Evolutionary conservation across 2,113 vertebrate genomes (phyloP), one percentile per base, ranked within the genome.

Genomic region (Astatoreochromis straeleni): DNA sequence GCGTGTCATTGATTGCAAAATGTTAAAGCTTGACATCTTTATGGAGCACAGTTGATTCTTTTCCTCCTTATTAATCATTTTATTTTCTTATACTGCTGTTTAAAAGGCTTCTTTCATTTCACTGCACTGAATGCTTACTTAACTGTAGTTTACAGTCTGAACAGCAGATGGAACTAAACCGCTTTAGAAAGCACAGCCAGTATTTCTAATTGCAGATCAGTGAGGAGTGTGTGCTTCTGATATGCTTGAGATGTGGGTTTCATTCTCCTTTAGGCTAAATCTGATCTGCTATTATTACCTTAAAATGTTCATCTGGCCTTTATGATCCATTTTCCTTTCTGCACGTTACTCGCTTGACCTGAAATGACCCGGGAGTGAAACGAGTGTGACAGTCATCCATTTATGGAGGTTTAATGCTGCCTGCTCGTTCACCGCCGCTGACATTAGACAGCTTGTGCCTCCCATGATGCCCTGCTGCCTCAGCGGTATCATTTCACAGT

Each of bases 131-230:
- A 47, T 26, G 9, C 9, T 47, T 29, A 5, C 70, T 19, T 29
- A 29, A 42, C 9, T 94, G 93, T 82, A 94, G 80, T 94, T 84
- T 31, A 24, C 26, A 57, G 9, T 51, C 2, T 86, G 49, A 87
- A 83, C 95, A 95, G 93, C 87, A 96, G 96, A 85, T 93, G 94
- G 96, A 87, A 86, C 88, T 87, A 87, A 81, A 89, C 8, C 5
- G 58, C 85, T 58, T 47, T 21, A 79, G 33, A 86, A 55, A 47
- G 9, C 13, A 24, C 7, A 40, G 2, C 29, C 45, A 42, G 7
- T 14, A 4, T 80, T 35, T 68, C 11, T 55, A 19, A 33, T 31
- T 6, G 17, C 9, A 9, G 29, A 10, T 42, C 12, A 42, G 5
- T 51, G 38, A 57, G 19, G 16, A 47, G 16, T 38, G 11, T 21